phyloP scores from a whole-genome alignment of 1,140 invertebrate species.

The Dendrolimus kikuchii region DNA sequence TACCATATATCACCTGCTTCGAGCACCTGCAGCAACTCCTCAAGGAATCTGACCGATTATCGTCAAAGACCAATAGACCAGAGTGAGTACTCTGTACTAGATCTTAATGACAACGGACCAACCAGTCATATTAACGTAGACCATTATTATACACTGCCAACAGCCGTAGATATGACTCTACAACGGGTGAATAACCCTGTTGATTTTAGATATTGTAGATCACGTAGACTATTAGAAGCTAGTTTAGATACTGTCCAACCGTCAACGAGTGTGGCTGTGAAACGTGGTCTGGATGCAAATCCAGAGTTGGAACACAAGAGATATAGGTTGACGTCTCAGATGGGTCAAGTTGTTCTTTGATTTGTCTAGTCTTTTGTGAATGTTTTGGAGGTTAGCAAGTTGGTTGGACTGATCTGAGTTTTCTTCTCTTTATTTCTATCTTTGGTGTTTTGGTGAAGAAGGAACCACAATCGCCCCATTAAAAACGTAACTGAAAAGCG shows the following conservation, averaged over 20 bases:
- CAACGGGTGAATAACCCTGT: constrained; percentile 37
- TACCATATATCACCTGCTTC: constrained; percentile 39
- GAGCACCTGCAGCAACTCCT: constrained; percentile 35
- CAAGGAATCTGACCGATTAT: constrained; percentile 27
- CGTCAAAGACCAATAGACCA: constrained; percentile 30
- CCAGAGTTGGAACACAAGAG: constrained; percentile 52
- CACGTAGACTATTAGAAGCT: constrained; percentile 44
- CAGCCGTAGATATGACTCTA: constrained; percentile 28
- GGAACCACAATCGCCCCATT: no score
- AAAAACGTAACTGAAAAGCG: no score
- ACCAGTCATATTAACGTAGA: constrained; percentile 14
- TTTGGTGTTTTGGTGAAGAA: no score
- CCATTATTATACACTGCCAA: constrained; percentile 32
- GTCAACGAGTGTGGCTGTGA: constrained; percentile 46
- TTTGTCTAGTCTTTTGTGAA: constrained; percentile 20
- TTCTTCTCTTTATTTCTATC: neutral
- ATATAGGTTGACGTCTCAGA: constrained; percentile 40
- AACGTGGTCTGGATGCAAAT: constrained; percentile 38
- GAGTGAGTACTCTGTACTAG: constrained; percentile 32
- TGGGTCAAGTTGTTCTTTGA: constrained; percentile 61
- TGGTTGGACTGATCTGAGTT: neutral
- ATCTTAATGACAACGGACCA: constrained; percentile 29
- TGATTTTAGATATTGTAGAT: constrained; percentile 45
- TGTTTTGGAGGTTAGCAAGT: no score
- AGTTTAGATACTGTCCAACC: constrained; percentile 39